Evolutionary conservation across 2,113 vertebrate species (phyloP), one percentile per base, ranked within the genome.

Genomic region (Rhegmatorhina hoffmannsi): DNA sequence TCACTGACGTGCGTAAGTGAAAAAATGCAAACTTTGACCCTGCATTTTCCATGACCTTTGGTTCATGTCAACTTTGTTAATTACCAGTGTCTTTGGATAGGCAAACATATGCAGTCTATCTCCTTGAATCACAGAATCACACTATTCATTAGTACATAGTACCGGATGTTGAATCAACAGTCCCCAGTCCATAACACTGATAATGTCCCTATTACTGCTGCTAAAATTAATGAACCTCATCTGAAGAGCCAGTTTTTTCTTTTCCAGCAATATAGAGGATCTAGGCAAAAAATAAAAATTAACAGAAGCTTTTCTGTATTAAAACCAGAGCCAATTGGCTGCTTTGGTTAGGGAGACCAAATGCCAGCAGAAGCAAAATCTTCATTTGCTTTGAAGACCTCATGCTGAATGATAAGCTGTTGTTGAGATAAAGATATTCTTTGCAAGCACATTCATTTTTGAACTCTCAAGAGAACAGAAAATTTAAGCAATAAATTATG

Each of bases 341-440:
- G 89, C 86, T 83, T 88, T 86, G 72, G 75, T 92, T 92, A 86
- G 60, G 84, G 77, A 91, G 95, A 97, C 83, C 84, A 97, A 97
- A 92, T 95, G 95, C 94, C 94, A 97, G 64, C 44, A 94, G 91
- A 91, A 20, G 79, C 91, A 60, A 95, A 96, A 89, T 95, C 86
- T 93, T 94, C 58, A 47, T 93, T 97, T 84, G 76, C 91, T 95
- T 96, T 88, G 84, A 88, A 92, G 96, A 97, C 96, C 94, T 96
- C 96, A 97, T 96, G 96, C 97, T 97, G 96, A 97, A 97, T 92
- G 80, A 81, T 95, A 97, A 97, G 96, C 97, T 96, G 96, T 97
- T 93, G 91, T 93, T 85, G 81, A 93, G 87, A 90, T 63, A 88
- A 73, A 92, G 92, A 93, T 80, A 50, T 12, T 95, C 55, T 89